Percentiles rank a stretch among this genome's conserved stretches.
These are phyloP conservation scores for Tachuris rubrigastra DNA, from an alignment of 2,113 vertebrate species.

Conservation along the genomic window DNA sequence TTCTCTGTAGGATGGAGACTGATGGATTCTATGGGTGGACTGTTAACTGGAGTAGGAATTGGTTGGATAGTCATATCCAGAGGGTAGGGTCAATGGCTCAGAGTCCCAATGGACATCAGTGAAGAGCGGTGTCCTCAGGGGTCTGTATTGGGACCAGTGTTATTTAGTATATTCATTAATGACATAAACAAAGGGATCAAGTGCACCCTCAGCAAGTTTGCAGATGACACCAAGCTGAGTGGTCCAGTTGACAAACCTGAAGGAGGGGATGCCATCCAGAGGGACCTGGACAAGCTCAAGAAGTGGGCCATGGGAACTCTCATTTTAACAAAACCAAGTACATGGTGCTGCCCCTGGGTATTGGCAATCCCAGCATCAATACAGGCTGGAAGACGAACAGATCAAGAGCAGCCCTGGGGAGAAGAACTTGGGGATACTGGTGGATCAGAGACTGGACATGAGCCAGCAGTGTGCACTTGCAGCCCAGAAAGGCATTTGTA, in stretches of 20 bases:
- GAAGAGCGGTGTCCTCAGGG: not conserved
- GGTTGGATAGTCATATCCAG: not conserved
- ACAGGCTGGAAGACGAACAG: not conserved
- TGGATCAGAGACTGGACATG: not conserved
- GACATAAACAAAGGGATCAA: not conserved
- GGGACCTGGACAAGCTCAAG: not conserved
- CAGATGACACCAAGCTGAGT: not conserved
- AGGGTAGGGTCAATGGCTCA: not conserved
- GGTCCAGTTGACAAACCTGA: not conserved
- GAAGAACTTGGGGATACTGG: not conserved
- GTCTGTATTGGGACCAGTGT: not conserved
- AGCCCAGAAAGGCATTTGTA: not conserved
- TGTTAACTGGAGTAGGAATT: not conserved
- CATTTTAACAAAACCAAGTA: not conserved
- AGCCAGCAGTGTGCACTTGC: not conserved
- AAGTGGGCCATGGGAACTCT: not conserved
- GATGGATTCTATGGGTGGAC: not conserved
- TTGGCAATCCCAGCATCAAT: not conserved
- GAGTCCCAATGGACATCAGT: not conserved
- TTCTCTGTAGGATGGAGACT: not conserved
- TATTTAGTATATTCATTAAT: not conserved
- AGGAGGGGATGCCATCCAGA: not conserved
- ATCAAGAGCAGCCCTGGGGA: not conserved
- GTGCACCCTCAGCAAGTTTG: not conserved
- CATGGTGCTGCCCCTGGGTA: not conserved